Evolutionary conservation across 2,113 vertebrate species (phyloP).

Genomic region (Morone saxatilis): DNA sequence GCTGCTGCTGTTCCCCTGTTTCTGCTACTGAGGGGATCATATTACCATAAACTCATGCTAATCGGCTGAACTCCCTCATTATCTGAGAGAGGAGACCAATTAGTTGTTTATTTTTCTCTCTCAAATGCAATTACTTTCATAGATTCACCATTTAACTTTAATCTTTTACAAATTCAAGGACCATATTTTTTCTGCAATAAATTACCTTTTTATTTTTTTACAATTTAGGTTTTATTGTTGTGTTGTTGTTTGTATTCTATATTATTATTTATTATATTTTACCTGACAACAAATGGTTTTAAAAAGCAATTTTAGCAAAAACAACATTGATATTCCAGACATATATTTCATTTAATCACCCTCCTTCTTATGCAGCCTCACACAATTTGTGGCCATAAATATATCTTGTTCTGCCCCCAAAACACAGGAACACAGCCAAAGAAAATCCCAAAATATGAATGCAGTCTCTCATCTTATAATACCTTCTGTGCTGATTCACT

Average conservation of each 20-base stretch:
- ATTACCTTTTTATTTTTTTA: neutral
- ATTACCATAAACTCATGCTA: conserved; percentile 64
- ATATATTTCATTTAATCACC: conserved; percentile 20
- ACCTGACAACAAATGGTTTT: neutral
- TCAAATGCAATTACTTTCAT: conserved; percentile 34
- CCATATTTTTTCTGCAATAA: no score
- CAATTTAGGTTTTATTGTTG: neutral
- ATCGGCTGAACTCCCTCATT: conserved; percentile 52
- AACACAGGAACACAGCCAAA: conserved; percentile 42
- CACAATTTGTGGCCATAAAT: conserved; percentile 26
- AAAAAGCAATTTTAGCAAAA: neutral
- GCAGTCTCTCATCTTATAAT: conserved; percentile 45
- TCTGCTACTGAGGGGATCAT: conserved; percentile 33
- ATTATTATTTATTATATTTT: neutral
- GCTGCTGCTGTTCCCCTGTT: conserved; percentile 30
- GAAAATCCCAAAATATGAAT: conserved; percentile 48
- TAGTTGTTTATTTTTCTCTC: conserved; percentile 59
- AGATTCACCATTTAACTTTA: conserved; percentile 3
- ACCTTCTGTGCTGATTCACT: conserved; percentile 44
- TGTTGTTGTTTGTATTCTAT: neutral
- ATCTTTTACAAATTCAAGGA: neutral
- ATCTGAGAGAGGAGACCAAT: conserved; percentile 46
- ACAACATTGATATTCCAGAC: neutral
- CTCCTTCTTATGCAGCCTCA: conserved; percentile 7
- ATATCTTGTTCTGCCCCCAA: conserved; percentile 31